These are phyloP conservation scores for Aurelia aurita DNA, from an alignment of 30 jellyfish, hydroid and myxozoan species.

Conservation along the genomic window DNA sequence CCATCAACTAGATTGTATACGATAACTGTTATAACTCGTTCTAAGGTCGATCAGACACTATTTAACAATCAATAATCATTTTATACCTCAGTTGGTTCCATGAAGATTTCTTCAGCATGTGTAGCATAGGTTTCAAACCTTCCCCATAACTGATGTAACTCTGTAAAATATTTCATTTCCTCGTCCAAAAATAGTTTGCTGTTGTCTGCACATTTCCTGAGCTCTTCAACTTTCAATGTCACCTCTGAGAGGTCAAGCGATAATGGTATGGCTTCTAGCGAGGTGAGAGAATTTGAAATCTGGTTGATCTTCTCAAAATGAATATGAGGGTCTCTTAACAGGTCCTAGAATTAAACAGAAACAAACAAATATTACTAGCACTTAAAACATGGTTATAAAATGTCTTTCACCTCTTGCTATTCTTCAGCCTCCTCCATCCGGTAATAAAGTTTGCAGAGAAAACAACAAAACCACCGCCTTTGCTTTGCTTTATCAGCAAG, in stretches of 20 bases:
- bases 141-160: constrained; percentile 47
- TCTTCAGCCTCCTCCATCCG: no score
- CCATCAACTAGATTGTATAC: no score
- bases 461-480: no score
- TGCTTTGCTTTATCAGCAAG: no score
- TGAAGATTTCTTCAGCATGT: constrained; percentile 67
- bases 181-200: constrained; percentile 3
- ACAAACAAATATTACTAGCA: not conserved
- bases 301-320: constrained; percentile 38
- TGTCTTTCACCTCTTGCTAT: no score
- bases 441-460: no score
- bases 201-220: constrained; percentile 26
- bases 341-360: constrained; percentile 1
- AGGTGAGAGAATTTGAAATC: not conserved
- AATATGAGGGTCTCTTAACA: constrained; percentile 22
- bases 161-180: not conserved
- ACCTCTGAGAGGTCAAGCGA: constrained; percentile 1
- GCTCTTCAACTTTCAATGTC: constrained; percentile 1
- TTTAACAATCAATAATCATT: not conserved
- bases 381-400: no score
- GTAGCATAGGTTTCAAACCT: constrained; percentile 39
- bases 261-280: not conserved
- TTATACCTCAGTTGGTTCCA: constrained; percentile 59
- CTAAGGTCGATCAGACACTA: no score
- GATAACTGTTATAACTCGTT: no score